phyloP scores from a whole-genome alignment of 2,888 invertebrate species.

The Strigamia maritima region DNA sequence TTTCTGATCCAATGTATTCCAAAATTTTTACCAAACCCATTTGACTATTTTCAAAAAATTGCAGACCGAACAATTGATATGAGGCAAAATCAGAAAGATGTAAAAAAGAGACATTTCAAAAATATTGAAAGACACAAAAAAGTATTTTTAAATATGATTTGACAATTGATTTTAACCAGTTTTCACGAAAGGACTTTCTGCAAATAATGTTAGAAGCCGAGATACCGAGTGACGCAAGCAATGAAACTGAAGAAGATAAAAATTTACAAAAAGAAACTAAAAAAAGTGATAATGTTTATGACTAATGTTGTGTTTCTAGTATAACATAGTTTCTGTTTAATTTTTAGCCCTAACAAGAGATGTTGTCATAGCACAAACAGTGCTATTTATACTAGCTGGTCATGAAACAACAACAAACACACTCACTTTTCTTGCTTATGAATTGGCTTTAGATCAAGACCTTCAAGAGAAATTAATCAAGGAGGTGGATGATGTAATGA shows the following conservation, averaged over 20 bases:
- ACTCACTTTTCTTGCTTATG: not conserved
- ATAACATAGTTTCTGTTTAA: no score
- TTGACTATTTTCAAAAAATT: not conserved
- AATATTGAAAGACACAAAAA: no score
- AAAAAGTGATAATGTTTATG: not conserved
- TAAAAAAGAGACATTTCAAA: not conserved
- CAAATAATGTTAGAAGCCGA: constrained; percentile 11
- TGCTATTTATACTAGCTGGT: not conserved
- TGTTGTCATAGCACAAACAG: not conserved
- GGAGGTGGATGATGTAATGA: not conserved
- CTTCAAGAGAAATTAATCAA: not conserved
- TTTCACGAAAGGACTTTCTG: not conserved
- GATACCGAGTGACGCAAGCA: not conserved
- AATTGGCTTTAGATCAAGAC: not conserved
- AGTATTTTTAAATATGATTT: no score
- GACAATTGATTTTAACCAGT: no score
- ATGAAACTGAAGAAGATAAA: not conserved
- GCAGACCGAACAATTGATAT: not conserved
- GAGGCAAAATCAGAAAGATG: not conserved
- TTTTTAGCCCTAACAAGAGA: not conserved
- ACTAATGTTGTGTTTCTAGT: no score
- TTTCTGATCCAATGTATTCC: not conserved
- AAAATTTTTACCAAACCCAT: not conserved
- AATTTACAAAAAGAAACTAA: not conserved
- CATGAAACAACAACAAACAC: not conserved